Conservation (phyloP, 2,113 vertebrate genomes). For the Corvus hawaiiensis region DNA sequence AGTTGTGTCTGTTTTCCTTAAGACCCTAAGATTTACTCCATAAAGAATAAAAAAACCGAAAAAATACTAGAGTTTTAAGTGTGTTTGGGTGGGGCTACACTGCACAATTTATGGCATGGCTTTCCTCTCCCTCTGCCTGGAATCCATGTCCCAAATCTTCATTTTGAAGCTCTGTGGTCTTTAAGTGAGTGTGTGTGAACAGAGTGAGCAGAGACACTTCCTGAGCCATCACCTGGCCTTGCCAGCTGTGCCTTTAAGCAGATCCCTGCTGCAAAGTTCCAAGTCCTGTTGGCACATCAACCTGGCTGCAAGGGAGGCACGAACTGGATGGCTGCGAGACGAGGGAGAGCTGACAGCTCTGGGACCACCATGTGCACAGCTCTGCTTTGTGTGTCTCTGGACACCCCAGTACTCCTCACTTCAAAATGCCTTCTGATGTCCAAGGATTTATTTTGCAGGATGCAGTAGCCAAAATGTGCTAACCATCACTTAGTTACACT, state of each 20-base stretch:
- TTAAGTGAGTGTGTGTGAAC: not conserved
- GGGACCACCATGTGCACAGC: not conserved
- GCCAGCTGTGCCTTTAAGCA: not conserved
- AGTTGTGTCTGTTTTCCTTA: not conserved
- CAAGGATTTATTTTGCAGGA: not conserved
- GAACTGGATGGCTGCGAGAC: fast-evolving
- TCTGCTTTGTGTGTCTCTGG: not conserved
- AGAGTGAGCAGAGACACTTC: not conserved
- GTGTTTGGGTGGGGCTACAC: not conserved
- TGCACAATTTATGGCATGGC: not conserved
- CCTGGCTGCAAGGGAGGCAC: not conserved
- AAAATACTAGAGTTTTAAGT: not conserved
- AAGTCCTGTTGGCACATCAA: not conserved
- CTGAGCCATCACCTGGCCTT: not conserved
- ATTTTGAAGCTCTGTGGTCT: not conserved
- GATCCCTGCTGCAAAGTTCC: not conserved
- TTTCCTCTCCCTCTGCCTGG: not conserved
- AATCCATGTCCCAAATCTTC: not conserved
- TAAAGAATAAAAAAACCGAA: not conserved
- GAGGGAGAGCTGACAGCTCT: not conserved
- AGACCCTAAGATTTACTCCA: not conserved
- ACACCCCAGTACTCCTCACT: not conserved
- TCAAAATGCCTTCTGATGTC: not conserved
- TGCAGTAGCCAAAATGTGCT: not conserved
- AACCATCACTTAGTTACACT: not conserved